A percentile compares a stretch with the other conserved stretches of the same genome.
Evolutionary conservation across 2,113 vertebrate genomes (phyloP).

Genomic region (Microtus montanus): DNA sequence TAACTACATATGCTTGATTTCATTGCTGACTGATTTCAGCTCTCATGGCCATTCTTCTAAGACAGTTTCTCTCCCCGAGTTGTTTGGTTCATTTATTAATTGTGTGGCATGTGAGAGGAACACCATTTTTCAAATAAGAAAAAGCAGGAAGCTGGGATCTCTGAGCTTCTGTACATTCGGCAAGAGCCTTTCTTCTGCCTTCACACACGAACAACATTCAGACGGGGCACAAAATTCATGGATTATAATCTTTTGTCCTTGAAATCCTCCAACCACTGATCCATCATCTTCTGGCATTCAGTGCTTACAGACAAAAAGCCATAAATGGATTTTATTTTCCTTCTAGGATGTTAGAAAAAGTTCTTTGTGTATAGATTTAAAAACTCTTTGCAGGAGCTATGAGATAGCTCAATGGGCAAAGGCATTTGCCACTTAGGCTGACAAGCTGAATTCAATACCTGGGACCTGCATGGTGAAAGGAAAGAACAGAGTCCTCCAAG

Average conservation of each 20-base stretch:
- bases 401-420: not conserved
- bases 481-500: not conserved
- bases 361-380: conserved; percentile 19
- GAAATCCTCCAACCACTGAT: not conserved
- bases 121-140: conserved; percentile 27
- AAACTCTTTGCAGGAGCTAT: not conserved
- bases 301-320: conserved; percentile 9
- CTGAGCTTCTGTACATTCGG: not conserved
- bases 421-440: not conserved
- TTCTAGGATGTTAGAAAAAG: not conserved
- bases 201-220: not conserved
- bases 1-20: conserved; percentile 43
- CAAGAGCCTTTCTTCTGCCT: not conserved
- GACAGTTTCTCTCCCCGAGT: conserved; percentile 38
- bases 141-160: not conserved
- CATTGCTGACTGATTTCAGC: not conserved
- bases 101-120: not conserved
- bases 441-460: not conserved
- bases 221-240: not conserved
- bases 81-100: conserved; percentile 31
- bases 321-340: not conserved
- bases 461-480: not conserved
- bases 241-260: not conserved
- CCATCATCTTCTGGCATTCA: not conserved
- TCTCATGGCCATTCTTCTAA: not conserved